Evolutionary conservation across 1,140 invertebrate species (phyloP).

Genomic region (Aphis craccivora): DNA sequence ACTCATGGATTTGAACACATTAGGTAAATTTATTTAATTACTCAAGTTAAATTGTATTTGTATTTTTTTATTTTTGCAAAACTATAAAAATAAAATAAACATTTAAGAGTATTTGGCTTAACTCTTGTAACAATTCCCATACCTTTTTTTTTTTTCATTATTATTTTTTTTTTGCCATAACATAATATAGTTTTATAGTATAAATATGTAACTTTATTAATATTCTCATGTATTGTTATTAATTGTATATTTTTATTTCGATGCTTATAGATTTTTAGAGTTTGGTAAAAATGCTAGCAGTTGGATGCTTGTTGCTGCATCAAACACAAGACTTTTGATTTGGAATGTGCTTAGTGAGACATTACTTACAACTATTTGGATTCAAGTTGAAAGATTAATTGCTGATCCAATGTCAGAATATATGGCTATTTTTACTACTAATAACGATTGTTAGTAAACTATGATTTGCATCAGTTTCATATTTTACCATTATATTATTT

Average conservation of each 20-base stretch:
- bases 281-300: slow-evolving; percentile 73
- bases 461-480: neutral
- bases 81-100: neutral
- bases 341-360: slow-evolving; percentile 78
- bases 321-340: slow-evolving; percentile 68
- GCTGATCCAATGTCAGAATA: slow-evolving; percentile 71
- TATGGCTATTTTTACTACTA: slow-evolving; percentile 72
- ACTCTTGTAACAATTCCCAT: neutral
- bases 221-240: neutral
- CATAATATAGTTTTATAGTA: neutral
- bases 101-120: neutral
- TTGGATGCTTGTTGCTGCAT: slow-evolving; percentile 72
- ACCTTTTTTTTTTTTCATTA: neutral
- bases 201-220: neutral
- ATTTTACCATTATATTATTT: neutral
- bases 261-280: slow-evolving; percentile 67
- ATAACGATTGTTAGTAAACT: slow-evolving; percentile 65
- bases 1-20: slow-evolving; percentile 58
- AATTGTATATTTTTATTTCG: neutral
- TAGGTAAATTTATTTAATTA: slow-evolving; percentile 54
- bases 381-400: slow-evolving; percentile 67
- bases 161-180: neutral
- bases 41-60: neutral
- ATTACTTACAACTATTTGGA: slow-evolving; percentile 69
- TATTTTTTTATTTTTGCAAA: neutral